Percentiles rank a stretch among this genome's conserved stretches.
phyloP scores from a whole-genome alignment of 35 echinoderm and acorn worm species.

The Ophiothrix spiculata region DNA sequence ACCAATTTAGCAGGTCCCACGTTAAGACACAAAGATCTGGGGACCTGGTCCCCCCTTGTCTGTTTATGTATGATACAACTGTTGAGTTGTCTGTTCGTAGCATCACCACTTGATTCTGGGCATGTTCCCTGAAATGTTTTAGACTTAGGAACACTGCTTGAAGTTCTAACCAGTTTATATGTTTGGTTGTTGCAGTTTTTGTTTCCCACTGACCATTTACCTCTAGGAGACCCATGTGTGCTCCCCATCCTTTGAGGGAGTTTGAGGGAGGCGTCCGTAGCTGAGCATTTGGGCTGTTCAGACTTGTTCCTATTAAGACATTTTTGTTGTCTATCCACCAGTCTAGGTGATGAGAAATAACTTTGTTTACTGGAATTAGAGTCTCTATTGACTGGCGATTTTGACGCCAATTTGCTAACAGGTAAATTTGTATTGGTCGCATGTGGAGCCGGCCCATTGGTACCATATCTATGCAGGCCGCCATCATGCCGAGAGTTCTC shows the following conservation, averaged over 20 bases:
- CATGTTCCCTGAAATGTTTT: too few relatives aligned
- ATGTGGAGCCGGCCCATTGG: not conserved
- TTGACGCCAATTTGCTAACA: not conserved
- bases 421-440: not conserved
- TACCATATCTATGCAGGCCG: not conserved
- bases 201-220: not conserved
- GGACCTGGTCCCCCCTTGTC: not conserved
- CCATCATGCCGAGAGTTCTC: not conserved
- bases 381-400: not conserved
- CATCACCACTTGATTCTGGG: not conserved
- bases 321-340: not conserved
- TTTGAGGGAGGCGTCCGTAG: not conserved
- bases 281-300: conserved; percentile 13
- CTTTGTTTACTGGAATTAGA: not conserved
- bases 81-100: not conserved
- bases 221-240: not conserved
- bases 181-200: not conserved
- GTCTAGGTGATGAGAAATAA: not conserved
- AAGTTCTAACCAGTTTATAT: not conserved
- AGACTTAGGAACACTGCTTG: too few relatives aligned
- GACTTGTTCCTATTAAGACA: not conserved
- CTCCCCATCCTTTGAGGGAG: not conserved
- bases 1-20: not conserved
- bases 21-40: not conserved
- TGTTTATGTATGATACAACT: not conserved